Percentiles rank a stretch among this genome's conserved stretches.
phyloP scores from a whole-genome alignment of 2,113 vertebrate species.

The Calidris pygmaea region DNA sequence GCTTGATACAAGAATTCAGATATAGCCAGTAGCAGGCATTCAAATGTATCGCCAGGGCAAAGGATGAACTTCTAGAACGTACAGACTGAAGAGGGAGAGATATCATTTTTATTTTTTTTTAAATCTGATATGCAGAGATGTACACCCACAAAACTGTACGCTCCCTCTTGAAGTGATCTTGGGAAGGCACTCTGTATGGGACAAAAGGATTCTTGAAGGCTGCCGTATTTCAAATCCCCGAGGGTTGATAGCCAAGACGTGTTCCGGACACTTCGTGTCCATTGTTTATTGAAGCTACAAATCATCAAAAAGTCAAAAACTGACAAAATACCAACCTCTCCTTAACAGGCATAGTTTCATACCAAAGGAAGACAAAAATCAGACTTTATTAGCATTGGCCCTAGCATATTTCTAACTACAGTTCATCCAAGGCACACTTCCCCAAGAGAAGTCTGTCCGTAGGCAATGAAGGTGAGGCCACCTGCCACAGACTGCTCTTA shows the following conservation, averaged over 20 bases:
- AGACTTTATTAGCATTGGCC: not conserved
- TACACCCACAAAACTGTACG: not conserved
- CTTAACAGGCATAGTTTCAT: not conserved
- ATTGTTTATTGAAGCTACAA: not conserved
- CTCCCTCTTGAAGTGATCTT: not conserved
- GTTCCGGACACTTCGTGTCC: not conserved
- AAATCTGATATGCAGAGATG: not conserved
- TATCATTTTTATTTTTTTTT: not conserved
- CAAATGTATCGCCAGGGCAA: not conserved
- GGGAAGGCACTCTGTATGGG: not conserved
- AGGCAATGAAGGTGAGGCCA: not conserved
- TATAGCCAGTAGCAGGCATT: slow-evolving; percentile 15
- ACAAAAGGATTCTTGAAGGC: not conserved
- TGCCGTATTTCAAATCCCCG: not conserved
- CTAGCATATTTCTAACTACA: not conserved
- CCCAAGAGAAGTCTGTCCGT: not conserved
- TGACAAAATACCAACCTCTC: not conserved
- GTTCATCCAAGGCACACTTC: not conserved
- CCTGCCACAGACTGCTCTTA: not conserved
- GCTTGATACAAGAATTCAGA: not conserved
- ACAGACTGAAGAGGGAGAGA: not conserved
- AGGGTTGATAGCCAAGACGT: not conserved
- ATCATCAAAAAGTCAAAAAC: not conserved
- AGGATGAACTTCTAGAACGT: not conserved
- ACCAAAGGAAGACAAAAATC: not conserved